Conservation (phyloP, 2,797 vertebrate genomes). For the Schizothorax lantsangensis region DNA sequence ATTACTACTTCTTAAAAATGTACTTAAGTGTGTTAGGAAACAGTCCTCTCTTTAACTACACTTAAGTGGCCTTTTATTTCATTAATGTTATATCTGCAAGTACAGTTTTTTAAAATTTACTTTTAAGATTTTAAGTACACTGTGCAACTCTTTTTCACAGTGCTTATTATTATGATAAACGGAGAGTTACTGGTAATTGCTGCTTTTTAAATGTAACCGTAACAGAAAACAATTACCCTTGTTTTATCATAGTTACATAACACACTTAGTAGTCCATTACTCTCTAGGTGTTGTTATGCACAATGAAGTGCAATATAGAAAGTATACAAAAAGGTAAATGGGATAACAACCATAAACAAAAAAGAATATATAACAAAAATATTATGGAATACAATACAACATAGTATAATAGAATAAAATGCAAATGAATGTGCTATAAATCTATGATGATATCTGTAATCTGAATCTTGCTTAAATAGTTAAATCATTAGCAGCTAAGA, state of each 20-base stretch:
- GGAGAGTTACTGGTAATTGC: neutral
- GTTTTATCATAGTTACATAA: neutral
- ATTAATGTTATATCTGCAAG: too few species aligned
- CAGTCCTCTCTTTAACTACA: neutral
- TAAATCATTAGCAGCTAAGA: neutral
- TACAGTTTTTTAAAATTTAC: too few species aligned
- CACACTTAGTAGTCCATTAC: neutral
- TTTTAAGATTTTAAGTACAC: too few species aligned
- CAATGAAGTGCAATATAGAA: neutral
- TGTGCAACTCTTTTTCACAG: neutral
- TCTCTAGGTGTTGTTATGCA: neutral
- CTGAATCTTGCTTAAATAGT: neutral
- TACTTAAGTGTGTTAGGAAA: neutral
- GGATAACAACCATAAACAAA: neutral
- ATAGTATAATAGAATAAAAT: neutral
- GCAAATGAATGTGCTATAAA: neutral
- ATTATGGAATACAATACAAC: neutral
- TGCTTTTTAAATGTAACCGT: neutral
- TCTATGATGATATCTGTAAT: neutral
- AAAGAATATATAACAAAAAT: neutral
- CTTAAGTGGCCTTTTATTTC: neutral
- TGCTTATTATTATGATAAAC: neutral
- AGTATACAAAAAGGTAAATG: neutral
- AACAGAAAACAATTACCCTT: neutral
- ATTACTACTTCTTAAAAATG: neutral